Evolutionary conservation across 1,140 invertebrate genomes (phyloP).

Genomic region (Euwallacea fornicatus): DNA sequence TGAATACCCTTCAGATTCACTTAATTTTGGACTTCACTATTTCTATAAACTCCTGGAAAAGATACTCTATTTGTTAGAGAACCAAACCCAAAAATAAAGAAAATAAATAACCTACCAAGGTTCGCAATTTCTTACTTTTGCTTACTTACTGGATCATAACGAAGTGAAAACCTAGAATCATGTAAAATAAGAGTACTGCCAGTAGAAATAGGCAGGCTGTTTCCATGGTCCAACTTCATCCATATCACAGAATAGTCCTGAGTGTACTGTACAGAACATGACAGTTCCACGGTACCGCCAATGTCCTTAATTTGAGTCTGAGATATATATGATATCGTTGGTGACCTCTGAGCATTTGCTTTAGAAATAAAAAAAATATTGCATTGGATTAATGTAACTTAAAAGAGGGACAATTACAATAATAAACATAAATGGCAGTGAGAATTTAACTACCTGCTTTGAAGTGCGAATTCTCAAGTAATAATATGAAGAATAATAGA

Average conservation of each 20-base stretch:
- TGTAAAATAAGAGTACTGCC: slow-evolving; percentile 80
- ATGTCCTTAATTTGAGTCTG: slow-evolving; percentile 91
- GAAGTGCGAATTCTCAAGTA: too few species aligned
- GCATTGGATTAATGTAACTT: too few species aligned
- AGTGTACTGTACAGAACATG: slow-evolving; percentile 87
- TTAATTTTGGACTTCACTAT: too few species aligned
- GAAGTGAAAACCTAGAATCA: slow-evolving; percentile 84
- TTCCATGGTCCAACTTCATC: slow-evolving; percentile 64
- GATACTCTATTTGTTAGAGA: too few species aligned
- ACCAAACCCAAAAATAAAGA: too few species aligned
- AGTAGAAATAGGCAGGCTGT: slow-evolving; percentile 74
- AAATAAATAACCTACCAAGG: too few species aligned
- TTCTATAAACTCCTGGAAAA: too few species aligned
- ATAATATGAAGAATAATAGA: too few species aligned
- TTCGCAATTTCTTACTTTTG: neutral
- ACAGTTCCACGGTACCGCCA: slow-evolving; percentile 82
- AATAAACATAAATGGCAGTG: too few species aligned
- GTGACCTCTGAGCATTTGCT: slow-evolving; percentile 73
- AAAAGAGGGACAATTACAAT: too few species aligned
- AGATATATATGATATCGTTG: slow-evolving; percentile 88
- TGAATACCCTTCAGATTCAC: too few species aligned
- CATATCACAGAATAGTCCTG: slow-evolving; percentile 83
- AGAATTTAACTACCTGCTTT: too few species aligned
- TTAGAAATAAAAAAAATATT: slow-evolving; percentile 43
- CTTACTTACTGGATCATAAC: slow-evolving; percentile 72